These are phyloP conservation scores for Erebia aethiops DNA, from an alignment of 2,888 invertebrate species.

Conservation along the genomic window DNA sequence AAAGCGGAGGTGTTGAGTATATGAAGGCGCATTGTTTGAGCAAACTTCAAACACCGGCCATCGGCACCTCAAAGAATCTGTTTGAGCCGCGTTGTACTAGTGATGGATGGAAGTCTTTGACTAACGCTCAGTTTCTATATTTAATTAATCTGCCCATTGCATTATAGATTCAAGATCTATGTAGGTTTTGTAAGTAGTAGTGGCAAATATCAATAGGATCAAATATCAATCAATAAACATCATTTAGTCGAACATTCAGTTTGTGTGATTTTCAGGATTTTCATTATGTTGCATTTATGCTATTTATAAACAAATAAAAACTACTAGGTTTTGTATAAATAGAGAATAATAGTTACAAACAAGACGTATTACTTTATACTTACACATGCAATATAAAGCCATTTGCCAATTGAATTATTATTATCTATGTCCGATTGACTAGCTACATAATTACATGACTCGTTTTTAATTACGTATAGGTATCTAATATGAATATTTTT, in stretches of 20 bases:
- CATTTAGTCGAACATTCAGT: neutral
- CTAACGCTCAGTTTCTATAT: constrained; percentile 56
- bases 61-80: constrained; percentile 46
- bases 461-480: no score
- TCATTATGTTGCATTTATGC: no score
- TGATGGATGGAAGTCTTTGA: constrained; percentile 22
- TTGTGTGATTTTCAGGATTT: no score
- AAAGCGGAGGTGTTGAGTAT: constrained; percentile 71
- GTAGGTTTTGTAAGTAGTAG: neutral
- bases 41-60: constrained; percentile 64
- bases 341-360: no score
- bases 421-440: no score
- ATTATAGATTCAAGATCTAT: neutral
- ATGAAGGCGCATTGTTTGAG: constrained; percentile 70
- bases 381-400: no score
- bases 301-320: no score
- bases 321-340: no score
- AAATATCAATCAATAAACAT: neutral
- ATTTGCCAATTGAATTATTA: no score
- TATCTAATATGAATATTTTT: no score
- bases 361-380: no score
- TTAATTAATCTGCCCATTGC: neutral
- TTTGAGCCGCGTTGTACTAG: constrained; percentile 26
- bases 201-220: neutral
- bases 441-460: no score